phyloP scores from a whole-genome alignment of 2,797 vertebrate genomes.

The Scolopax bukidnonensis region DNA sequence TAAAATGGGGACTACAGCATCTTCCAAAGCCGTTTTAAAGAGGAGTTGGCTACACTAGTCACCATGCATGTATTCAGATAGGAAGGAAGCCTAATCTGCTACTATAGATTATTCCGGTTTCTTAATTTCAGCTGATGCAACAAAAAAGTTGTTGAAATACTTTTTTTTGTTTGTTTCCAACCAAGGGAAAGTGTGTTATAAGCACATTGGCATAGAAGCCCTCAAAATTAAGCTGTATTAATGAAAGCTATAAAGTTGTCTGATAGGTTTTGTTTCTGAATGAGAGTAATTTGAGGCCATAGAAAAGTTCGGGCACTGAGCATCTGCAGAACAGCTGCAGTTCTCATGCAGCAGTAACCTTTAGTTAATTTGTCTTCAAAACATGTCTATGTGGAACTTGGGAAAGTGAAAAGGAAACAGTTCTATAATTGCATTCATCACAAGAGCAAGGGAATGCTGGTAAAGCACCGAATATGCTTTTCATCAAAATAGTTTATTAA shows the following conservation, averaged over 20 bases:
- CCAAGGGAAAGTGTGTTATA: not conserved
- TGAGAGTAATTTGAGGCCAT: not conserved
- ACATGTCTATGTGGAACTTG: conserved; percentile 51
- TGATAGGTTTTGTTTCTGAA: conserved; percentile 12
- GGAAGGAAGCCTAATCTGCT: conserved; percentile 40
- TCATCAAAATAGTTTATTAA: conserved; percentile 44
- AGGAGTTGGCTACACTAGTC: conserved; percentile 43
- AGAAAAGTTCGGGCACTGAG: not conserved
- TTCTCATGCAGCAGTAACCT: conserved; percentile 58
- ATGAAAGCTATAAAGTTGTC: not conserved
- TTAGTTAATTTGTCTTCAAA: conserved; percentile 61
- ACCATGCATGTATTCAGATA: conserved; percentile 55
- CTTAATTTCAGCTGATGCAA: conserved; percentile 41
- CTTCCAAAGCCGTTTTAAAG: conserved; percentile 8
- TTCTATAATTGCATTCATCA: conserved; percentile 47
- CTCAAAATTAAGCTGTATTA: not conserved
- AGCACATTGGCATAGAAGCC: not conserved
- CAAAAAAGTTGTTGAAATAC: not conserved
- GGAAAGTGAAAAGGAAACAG: conserved; percentile 53
- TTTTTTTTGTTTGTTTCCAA: not conserved
- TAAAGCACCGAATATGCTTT: conserved; percentile 39
- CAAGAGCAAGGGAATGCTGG: conserved; percentile 7
- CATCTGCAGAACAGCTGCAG: conserved; percentile 58
- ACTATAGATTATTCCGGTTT: conserved; percentile 15
- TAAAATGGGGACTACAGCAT: conserved; percentile 37